phyloP scores from a whole-genome alignment of 2,888 invertebrate species.

The Camptogramma bilineatum region DNA sequence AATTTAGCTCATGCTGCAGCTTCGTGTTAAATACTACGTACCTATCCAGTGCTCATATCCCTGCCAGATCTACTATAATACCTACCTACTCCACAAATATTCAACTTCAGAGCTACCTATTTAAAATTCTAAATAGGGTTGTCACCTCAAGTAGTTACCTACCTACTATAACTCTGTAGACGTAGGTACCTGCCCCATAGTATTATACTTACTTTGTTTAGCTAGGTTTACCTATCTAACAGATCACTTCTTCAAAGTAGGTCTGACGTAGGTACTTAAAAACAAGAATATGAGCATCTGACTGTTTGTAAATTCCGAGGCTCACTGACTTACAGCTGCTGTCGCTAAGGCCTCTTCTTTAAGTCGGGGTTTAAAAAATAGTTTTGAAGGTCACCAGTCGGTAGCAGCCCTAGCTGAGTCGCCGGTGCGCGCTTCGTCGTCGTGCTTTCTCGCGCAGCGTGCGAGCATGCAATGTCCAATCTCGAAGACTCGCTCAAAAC shows the following conservation, averaged over 20 bases:
- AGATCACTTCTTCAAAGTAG: not conserved
- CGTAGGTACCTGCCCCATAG: too few species aligned
- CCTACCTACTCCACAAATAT: not conserved
- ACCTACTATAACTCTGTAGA: not conserved
- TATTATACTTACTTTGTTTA: too few species aligned
- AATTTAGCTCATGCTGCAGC: not conserved
- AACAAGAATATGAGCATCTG: too few species aligned
- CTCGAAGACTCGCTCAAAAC: conserved; percentile 76
- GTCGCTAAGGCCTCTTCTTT: too few species aligned
- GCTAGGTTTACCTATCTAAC: not conserved
- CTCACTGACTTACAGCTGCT: too few species aligned
- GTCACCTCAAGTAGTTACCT: not conserved
- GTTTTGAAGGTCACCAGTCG: conserved; percentile 39
- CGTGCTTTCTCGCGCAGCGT: conserved; percentile 84
- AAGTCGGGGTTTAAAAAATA: conserved; percentile 5
- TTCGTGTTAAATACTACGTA: not conserved
- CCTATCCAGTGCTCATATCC: not conserved
- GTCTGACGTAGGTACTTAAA: not conserved
- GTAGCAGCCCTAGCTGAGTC: conserved; percentile 41
- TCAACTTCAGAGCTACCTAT: not conserved
- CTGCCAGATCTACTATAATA: not conserved
- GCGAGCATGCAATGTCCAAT: conserved; percentile 82
- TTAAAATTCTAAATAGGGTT: not conserved
- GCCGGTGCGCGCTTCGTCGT: conserved; percentile 55
- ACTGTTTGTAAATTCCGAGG: not conserved